Base-by-base conservation (phyloP, 2,797 vertebrate species). In the Pipistrellus nathusii region DNA sequence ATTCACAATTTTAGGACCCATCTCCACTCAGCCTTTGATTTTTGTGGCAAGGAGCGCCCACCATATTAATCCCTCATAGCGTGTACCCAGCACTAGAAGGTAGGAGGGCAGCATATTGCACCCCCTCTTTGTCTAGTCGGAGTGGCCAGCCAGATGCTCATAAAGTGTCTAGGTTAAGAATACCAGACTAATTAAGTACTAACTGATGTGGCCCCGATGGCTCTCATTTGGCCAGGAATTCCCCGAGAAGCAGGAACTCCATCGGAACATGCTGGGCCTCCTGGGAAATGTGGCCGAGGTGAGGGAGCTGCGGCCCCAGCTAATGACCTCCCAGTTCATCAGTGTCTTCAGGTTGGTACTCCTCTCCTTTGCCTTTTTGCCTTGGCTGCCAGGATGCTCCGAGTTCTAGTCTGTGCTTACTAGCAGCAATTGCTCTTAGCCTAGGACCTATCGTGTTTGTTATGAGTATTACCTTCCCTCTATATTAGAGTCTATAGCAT, bases 221-320 rank as follows among this genome's bases (percentile, higher is more conserved):
- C 62, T 96, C 35, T 86, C 38, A 0, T 89, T 95, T 93, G 23
- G 18, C 72, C 81, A 99, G 99, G 99, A 99, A 96, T 99, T 99
- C 98, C 99, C 99, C 85, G 99, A 99, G 97, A 99, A 99, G 84
- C 99, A 99, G 97, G 99, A 99, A 92, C 98, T 99, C 53, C 99
- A 99, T 90, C 99, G 99, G 20, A 99, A 99, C 95, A 99, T 99
- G 99, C 96, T 99, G 96, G 99, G 99, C 8, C 99, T 99, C 21
- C 88, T 99, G 97, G 99, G 99, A 78, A 99, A 99, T 0, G 99
- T 99, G 21, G 99, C 99, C 0, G 99, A 99, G 93, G 99, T 99
- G 91, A 99, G 98, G 95, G 99, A 98, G 44, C 98, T 99, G 69
- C 98, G 99, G 90, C 99, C 99, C 0, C 99, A 99, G 95, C 98